Evolutionary conservation across 1,140 invertebrate species (phyloP).

Genomic region (Melanaphis sacchari): DNA sequence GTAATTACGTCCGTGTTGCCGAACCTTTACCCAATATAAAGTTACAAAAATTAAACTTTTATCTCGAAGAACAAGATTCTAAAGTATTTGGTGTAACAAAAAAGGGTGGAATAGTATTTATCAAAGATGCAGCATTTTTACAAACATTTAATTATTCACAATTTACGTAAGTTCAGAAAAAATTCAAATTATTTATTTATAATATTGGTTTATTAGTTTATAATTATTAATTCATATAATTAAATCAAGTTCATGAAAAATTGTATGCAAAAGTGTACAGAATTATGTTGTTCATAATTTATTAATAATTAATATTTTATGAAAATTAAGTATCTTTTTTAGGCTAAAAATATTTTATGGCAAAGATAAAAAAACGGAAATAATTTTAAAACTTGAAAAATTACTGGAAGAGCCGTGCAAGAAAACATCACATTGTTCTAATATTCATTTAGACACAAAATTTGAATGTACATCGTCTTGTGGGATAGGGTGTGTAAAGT

Average conservation of each 20-base stretch:
- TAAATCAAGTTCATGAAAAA: background rate
- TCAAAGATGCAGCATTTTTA: background rate
- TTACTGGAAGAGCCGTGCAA: background rate
- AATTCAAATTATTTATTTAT: too few relatives aligned
- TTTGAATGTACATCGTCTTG: conserved; percentile 32
- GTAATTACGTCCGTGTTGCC: background rate
- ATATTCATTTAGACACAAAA: conserved; percentile 43
- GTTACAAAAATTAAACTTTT: background rate
- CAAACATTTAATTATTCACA: conserved; percentile 23
- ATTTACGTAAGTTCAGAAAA: conserved; percentile 30
- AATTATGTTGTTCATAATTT: background rate
- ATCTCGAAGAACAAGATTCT: background rate
- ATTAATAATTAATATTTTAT: background rate
- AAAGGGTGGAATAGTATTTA: conserved; percentile 28
- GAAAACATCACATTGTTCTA: conserved; percentile 33
- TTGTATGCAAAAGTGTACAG: background rate
- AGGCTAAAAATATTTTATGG: conserved; percentile 38
- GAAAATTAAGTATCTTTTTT: conserved; percentile 9
- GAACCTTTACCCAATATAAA: background rate
- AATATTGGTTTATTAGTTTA: too few relatives aligned
- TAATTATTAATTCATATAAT: too few relatives aligned
- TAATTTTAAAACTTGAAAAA: background rate
- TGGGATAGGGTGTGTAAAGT: conserved; percentile 41
- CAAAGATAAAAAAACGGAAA: background rate
- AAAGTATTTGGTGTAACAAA: conserved; percentile 29